Base-by-base conservation (phyloP, 2,888 invertebrate species). In the Cabera pusaria region DNA sequence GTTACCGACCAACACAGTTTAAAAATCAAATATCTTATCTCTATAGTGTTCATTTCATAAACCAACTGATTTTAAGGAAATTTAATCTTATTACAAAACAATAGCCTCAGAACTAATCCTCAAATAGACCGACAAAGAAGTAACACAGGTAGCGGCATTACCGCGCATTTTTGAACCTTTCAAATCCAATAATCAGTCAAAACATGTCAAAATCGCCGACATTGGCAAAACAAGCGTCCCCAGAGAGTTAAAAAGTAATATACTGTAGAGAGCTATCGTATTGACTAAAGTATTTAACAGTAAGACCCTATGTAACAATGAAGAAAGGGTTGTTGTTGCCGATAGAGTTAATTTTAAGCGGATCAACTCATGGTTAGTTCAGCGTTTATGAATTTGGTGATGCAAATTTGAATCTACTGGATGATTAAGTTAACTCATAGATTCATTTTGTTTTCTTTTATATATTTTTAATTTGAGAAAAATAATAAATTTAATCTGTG, bases 131-230 rank as follows among this genome's bases (percentile, higher is more conserved):
- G 45, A 39, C 41, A 49, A 58, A 53, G 35, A 34, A 19, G 44
- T 35, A 63, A 68, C 37, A 67, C 77, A 80, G 78, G 80, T 80
- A 82, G 81, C 59, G 28, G 55, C 66, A 71, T 85, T 80, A 83
- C 74, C 52, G 56, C 69, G 78, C 80, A 72, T 45, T 66, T 64
- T 59, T 46, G 52, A 60, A 49, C 54, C 46, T 18, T 45, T 52
- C 55, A 72, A 78, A 82, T 76, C 70, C 74, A 49, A 71, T 65
- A 68, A 56, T 33, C 49, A 70, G 84, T 86, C 86, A 85, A 74
- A 86, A 85, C 75, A 87, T 75, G 77, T 78, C 85, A 83, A 79
- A 83, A 72, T 64, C 51, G 14, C 54, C 53, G 65, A 70, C 72
- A 77, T 76, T 77, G 66, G 64, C 70, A 61, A 69, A 64, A 65